Percentiles rank a stretch among this genome's conserved stretches.
These are phyloP conservation scores for Zophobas atratus DNA, from an alignment of 1,140 invertebrate species.

Conservation along the genomic window DNA sequence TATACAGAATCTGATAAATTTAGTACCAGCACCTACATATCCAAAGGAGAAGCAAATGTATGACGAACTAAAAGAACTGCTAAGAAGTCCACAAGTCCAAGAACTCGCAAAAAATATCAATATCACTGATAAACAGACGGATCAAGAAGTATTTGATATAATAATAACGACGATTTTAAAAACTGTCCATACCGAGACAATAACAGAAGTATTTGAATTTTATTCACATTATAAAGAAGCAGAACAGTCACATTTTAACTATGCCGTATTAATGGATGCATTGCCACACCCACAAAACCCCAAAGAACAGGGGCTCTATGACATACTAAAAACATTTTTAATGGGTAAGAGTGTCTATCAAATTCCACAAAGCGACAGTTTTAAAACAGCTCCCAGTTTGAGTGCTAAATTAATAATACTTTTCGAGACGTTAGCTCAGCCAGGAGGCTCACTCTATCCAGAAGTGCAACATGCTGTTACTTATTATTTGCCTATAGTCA, in stretches of 20 bases:
- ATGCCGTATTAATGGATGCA: not conserved
- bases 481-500: slow-evolving; percentile 1
- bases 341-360: not conserved
- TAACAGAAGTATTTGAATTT: slow-evolving; percentile 1
- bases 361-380: not conserved
- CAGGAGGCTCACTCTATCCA: not conserved
- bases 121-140: not conserved
- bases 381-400: not conserved
- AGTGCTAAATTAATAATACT: not conserved
- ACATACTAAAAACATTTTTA: slow-evolving; percentile 4
- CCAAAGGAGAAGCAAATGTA: slow-evolving; percentile 3
- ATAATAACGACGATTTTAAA: slow-evolving; percentile 18
- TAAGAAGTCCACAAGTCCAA: slow-evolving; percentile 6
- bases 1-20: not conserved
- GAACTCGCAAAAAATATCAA: slow-evolving; percentile 4
- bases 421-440: not conserved
- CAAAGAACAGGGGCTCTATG: not conserved
- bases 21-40: not conserved
- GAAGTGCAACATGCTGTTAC: not conserved
- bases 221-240: slow-evolving; percentile 7
- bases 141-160: not conserved
- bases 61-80: not conserved
- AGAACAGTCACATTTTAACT: not conserved
- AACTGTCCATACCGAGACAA: not conserved
- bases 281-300: not conserved